Percentiles rank a stretch among this genome's conserved stretches.
These are phyloP conservation scores for Chesias legatella DNA, from an alignment of 2,888 invertebrate species.

Conservation along the genomic window DNA sequence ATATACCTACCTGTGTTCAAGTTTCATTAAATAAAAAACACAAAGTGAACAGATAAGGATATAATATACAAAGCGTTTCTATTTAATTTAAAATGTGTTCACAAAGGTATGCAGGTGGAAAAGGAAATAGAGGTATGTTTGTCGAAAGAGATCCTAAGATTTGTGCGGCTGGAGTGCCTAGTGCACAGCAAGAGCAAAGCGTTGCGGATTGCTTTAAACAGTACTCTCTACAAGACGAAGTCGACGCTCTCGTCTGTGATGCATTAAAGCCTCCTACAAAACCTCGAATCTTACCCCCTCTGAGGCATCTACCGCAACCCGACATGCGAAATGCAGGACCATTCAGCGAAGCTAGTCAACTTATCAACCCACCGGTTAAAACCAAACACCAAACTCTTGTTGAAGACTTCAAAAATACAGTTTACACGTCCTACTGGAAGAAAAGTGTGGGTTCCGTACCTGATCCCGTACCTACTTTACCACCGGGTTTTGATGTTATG, in stretches of 20 bases:
- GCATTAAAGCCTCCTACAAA: constrained; percentile 32
- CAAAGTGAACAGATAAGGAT: too few relatives aligned
- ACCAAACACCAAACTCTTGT: constrained; percentile 40
- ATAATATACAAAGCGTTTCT: too few relatives aligned
- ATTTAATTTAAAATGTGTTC: too few relatives aligned
- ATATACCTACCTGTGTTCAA: too few relatives aligned
- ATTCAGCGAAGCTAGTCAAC: constrained; percentile 25
- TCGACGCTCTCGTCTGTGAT: constrained; percentile 41
- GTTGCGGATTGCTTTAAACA: constrained; percentile 31
- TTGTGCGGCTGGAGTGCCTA: constrained; percentile 40
- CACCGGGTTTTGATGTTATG: constrained; percentile 31
- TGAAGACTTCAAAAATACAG: constrained; percentile 38
- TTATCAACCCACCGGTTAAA: constrained; percentile 38
- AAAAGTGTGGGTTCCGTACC: constrained; percentile 30
- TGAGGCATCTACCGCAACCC: constrained; percentile 19
- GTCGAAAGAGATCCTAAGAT: constrained; percentile 39
- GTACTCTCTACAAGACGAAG: constrained; percentile 43
- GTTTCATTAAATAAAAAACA: too few relatives aligned
- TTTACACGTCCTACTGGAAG: constrained; percentile 43
- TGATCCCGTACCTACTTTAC: constrained; percentile 38
- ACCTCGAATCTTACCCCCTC: constrained; percentile 25
- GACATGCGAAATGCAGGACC: constrained; percentile 37
- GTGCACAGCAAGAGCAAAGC: constrained; percentile 25
- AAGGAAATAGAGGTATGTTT: constrained; percentile 45
- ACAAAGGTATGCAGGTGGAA: constrained; percentile 35